Base-by-base conservation (phyloP, 1,140 invertebrate genomes). In the Bombus waltoni region DNA sequence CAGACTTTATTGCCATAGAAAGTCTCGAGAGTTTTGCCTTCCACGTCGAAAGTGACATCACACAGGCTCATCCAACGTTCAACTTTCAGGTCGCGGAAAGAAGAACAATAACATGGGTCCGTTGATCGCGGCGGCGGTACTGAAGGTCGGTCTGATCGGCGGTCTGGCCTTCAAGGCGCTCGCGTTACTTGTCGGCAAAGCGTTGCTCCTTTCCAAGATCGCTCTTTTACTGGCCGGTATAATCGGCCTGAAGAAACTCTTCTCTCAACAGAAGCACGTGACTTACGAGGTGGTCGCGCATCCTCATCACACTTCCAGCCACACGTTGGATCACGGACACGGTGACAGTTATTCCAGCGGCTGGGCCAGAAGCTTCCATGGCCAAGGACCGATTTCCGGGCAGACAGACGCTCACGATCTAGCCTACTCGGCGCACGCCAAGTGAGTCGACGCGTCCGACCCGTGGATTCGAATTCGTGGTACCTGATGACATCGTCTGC, bases 141-240 rank as follows among this genome's bases (percentile, higher is more conserved):
- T 98, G 94, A 98, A 98, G 93, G 96, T 97, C 40, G 98, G 97
- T 91, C 95, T 98, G 72, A 96, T 98, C 15, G 97, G 97, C 53
- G 97, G 97, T 62, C 90, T 98, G 25, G 96, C 97, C 3, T 97
- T 98, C 93, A 98, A 98, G 90, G 97, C 97, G 15, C 94, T 98
- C 2, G 97, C 97, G n/a, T 94, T 98, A 8, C 96, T 98, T 47
- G 97, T 98, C 8, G 97, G 97, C 88, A 98, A 98, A 94, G 98
- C 98, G 44, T 95, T 98, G 0, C 96, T 98, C 2, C 96, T 98
- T 13, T 97, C 97, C 75, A 98, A 98, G 96, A 97, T 98, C 66
- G 97, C 98, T 2, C 96, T 98, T 9, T 95, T 98, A 0, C 92
- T 98, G 22, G 97, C 97, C 2, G 97, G 96, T 44, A 97, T 98